Evolutionary conservation across 2,113 vertebrate genomes (phyloP), one percentile per base, ranked within the genome.

Genomic region (Aleadryas rufinucha): DNA sequence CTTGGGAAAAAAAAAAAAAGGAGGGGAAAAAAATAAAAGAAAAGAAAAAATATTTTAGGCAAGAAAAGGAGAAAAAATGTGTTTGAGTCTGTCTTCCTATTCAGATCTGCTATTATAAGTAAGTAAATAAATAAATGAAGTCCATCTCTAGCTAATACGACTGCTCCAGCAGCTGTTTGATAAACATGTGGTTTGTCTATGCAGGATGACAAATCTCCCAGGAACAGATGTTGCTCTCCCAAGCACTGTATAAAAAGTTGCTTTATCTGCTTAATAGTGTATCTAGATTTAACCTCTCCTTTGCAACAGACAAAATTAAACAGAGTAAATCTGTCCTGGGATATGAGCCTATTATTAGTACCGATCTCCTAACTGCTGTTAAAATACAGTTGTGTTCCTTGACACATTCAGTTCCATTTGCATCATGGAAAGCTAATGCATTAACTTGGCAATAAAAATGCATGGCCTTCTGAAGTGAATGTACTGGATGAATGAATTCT

Each of bases 301-400:
- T 71, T 84, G 28, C 59, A 95, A 28, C 16, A 86, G 88, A 88
- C n/a, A 78, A 95, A 95, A 97, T 87, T 86, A 93, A 95, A 87
- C 70, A 61, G 74, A 95, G 71, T 81, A 84, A 96, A 90, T 94
- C 70, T 89, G 30, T 44, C 77, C 74, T 76, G 77, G 70, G 57
- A 44, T 47, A 87, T 59, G 57, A 89, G 42, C 41, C 39, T 81
- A 28, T 77, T 91, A 90, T 75, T 82, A 84, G 91, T 66, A 70
- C 45, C 8, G 7, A 39, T 72, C 64, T 74, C 42, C 66, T 94
- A 88, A 89, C 70, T 77, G 39, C 50, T 71, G 49, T 54, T 83
- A 93, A 93, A 96, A 93, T 56, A 72, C 64, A n/a, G 4, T 65
- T 91, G 81, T 77, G 84, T 31, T 96, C 65, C 72, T 81, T 71